These are phyloP conservation scores for Zophobas atratus DNA, from an alignment of 1,140 invertebrate genomes.

Conservation along the genomic window DNA sequence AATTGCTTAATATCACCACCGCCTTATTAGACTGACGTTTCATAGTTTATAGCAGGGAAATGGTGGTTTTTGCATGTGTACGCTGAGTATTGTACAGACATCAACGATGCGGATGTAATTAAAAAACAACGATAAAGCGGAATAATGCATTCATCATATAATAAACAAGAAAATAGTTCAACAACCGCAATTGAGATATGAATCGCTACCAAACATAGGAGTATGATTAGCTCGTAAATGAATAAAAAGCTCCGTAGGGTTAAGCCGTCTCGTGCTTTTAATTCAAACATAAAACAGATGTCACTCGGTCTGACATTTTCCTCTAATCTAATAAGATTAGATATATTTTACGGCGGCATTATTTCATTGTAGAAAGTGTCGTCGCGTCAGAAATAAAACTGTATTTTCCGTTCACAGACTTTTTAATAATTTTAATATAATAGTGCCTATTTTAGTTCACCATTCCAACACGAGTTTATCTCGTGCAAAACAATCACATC, in stretches of 20 bases:
- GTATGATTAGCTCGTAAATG: slow-evolving; percentile 19
- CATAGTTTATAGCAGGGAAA: background rate
- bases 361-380: slow-evolving; percentile 9
- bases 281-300: slow-evolving; percentile 24
- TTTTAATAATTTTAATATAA: slow-evolving; percentile 36
- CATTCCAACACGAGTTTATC: slow-evolving; percentile 11
- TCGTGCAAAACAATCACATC: slow-evolving; percentile 24
- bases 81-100: background rate
- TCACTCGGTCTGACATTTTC: slow-evolving; percentile 8
- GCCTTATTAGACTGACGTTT: background rate
- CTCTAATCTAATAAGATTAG: background rate
- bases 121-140: slow-evolving; percentile 14
- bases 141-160: slow-evolving; percentile 25
- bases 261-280: background rate
- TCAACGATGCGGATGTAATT: slow-evolving; percentile 20
- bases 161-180: slow-evolving; percentile 39
- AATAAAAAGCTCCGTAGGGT: background rate
- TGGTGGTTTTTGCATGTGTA: background rate
- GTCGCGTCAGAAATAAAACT: background rate
- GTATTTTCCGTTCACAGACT: slow-evolving; percentile 27
- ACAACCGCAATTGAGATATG: slow-evolving; percentile 34
- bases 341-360: background rate
- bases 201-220: slow-evolving; percentile 15
- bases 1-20: background rate
- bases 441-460: background rate